These are phyloP conservation scores for Phenacoccus solenopsis DNA, from an alignment of 1,140 invertebrate genomes.

Conservation along the genomic window DNA sequence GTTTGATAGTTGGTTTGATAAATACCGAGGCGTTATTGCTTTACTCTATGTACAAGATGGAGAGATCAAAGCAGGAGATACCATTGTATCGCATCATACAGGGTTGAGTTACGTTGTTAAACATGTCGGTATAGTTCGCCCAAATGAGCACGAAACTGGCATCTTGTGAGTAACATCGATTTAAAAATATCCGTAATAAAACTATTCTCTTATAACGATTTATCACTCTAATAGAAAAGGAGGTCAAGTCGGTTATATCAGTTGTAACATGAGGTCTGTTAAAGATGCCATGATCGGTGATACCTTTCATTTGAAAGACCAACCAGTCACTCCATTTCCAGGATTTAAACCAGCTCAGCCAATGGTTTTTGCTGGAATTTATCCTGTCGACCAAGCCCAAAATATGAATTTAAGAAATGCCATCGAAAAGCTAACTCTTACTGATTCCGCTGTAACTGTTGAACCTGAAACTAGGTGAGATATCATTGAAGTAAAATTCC, in stretches of 20 bases:
- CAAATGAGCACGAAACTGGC: slow-evolving; percentile 53
- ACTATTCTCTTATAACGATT: not conserved
- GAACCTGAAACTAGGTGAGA: slow-evolving; percentile 62
- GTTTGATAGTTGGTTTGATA: slow-evolving; percentile 91
- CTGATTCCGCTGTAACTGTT: slow-evolving; percentile 81
- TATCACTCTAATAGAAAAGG: slow-evolving; percentile 41
- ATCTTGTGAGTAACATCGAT: slow-evolving; percentile 46
- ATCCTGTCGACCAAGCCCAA: slow-evolving; percentile 80
- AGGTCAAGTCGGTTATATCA: slow-evolving; percentile 69
- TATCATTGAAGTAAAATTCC: too few species aligned
- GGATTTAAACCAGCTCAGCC: slow-evolving; percentile 61
- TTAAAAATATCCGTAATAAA: not conserved
- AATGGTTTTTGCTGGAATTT: slow-evolving; percentile 92
- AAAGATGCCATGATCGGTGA: slow-evolving; percentile 75
- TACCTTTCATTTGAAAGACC: slow-evolving; percentile 51
- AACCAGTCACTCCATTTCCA: slow-evolving; percentile 44
- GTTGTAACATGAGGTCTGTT: slow-evolving; percentile 65
- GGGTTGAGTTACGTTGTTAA: slow-evolving; percentile 62
- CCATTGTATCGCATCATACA: slow-evolving; percentile 43
- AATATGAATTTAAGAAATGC: slow-evolving; percentile 57
- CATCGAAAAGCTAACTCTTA: slow-evolving; percentile 82
- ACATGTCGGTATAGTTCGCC: slow-evolving; percentile 65
- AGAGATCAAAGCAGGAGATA: slow-evolving; percentile 45
- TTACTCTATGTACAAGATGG: slow-evolving; percentile 70
- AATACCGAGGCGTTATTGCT: slow-evolving; percentile 69